These are phyloP conservation scores for Drosophila kambysellisi DNA, from an alignment of 2,888 invertebrate genomes.

Conservation along the genomic window DNA sequence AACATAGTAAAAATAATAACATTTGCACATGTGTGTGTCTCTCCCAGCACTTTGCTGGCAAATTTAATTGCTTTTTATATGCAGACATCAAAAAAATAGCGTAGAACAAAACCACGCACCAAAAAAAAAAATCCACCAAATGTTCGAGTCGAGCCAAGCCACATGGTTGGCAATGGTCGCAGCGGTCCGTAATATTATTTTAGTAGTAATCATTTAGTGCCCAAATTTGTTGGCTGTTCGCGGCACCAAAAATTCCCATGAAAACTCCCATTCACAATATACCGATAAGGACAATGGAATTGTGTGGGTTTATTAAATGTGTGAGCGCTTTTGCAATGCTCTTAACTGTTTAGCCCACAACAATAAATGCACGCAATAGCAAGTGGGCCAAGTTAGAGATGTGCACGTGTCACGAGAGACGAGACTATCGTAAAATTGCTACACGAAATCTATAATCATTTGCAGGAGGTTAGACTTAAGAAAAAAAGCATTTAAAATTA, in stretches of 20 bases:
- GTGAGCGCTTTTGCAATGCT: constrained; percentile 14
- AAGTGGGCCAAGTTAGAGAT: constrained; percentile 11
- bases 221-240: constrained; percentile 67
- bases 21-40: constrained; percentile 25
- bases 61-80: constrained; percentile 75
- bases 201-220: constrained; percentile 74
- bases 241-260: constrained; percentile 39
- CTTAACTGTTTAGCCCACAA: constrained; percentile 25
- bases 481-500: background rate
- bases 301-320: constrained; percentile 29
- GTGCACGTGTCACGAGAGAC: background rate
- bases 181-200: constrained; percentile 62
- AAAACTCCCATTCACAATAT: background rate
- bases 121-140: constrained; percentile 11
- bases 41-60: constrained; percentile 49
- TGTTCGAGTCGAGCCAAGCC: constrained; percentile 9
- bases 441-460: no score
- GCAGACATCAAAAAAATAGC: constrained; percentile 51
- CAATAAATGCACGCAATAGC: constrained; percentile 8
- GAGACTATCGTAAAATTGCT: background rate
- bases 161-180: constrained; percentile 40
- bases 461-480: background rate
- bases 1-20: constrained; percentile 48
- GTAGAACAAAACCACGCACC: constrained; percentile 14
- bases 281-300: constrained; percentile 13